These are phyloP conservation scores for Eupsittula cactorum DNA, from an alignment of 2,113 vertebrate species.

Conservation along the genomic window DNA sequence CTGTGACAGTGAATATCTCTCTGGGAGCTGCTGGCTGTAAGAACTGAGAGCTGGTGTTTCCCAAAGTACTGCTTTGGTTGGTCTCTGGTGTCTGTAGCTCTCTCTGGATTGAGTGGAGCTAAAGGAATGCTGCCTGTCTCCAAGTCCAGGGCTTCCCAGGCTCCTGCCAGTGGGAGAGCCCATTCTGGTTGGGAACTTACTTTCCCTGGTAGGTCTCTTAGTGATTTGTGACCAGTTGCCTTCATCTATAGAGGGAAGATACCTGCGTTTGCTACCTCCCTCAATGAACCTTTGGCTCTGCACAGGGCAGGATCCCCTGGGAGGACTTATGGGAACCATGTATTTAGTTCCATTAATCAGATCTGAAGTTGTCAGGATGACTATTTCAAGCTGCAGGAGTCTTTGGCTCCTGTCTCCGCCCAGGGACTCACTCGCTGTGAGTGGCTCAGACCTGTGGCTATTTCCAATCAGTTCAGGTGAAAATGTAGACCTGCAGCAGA, in stretches of 20 bases:
- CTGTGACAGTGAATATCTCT: background rate
- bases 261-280: background rate
- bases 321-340: background rate
- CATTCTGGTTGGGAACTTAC: background rate
- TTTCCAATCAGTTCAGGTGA: accelerated
- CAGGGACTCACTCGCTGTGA: background rate
- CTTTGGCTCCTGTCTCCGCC: background rate
- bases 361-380: background rate
- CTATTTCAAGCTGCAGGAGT: background rate
- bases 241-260: background rate
- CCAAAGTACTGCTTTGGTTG: background rate
- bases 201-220: background rate
- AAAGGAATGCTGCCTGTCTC: background rate
- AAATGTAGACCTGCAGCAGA: background rate
- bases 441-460: background rate
- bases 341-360: background rate
- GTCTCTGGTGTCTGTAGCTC: background rate
- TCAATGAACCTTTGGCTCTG: background rate
- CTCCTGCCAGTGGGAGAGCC: background rate
- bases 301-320: background rate
- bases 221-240: background rate
- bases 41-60: background rate
- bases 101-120: accelerated
- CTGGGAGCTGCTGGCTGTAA: background rate
- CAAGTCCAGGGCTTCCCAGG: background rate